These are phyloP conservation scores for Pristionchus japonicus DNA, from an alignment of 2,888 invertebrate species.

Conservation along the genomic window DNA sequence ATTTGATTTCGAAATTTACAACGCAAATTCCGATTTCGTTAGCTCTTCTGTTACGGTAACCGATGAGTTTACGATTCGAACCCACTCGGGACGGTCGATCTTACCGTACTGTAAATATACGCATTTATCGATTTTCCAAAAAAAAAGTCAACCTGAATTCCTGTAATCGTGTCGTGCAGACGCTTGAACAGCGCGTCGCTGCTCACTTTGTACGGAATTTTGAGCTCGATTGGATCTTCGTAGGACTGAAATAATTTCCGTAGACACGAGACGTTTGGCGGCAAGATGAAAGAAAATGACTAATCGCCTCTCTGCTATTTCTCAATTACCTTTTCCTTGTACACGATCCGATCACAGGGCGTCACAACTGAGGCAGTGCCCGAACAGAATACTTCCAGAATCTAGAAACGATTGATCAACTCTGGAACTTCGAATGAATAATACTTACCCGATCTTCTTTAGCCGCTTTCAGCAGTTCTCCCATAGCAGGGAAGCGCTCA, in stretches of 20 bases:
- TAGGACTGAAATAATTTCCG: not conserved
- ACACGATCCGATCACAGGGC: slow-evolving; percentile 88
- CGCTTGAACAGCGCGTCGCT: not conserved
- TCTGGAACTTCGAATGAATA: too few species aligned
- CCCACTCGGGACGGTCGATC: slow-evolving; percentile 39
- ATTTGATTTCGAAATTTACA: not conserved
- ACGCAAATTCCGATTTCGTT: too few species aligned
- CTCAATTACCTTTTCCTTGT: slow-evolving; percentile 76
- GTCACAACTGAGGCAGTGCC: slow-evolving; percentile 95
- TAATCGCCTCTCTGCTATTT: too few species aligned
- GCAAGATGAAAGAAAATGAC: too few species aligned
- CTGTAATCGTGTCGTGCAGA: not conserved
- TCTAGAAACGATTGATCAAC: too few species aligned
- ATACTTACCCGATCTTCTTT: slow-evolving; percentile 86
- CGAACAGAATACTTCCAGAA: slow-evolving; percentile 93
- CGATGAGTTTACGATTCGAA: slow-evolving; percentile 78
- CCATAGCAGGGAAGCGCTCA: slow-evolving; percentile 88
- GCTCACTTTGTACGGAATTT: not conserved
- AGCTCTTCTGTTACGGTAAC: slow-evolving; percentile 57
- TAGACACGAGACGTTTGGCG: too few species aligned
- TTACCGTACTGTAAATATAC: slow-evolving; percentile 2
- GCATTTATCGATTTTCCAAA: too few species aligned
- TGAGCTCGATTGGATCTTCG: not conserved
- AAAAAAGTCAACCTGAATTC: not conserved
- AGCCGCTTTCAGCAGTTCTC: slow-evolving; percentile 83